Evolutionary conservation across 1,140 invertebrate genomes (phyloP).

Genomic region (Pseudomyrmex gracilis): DNA sequence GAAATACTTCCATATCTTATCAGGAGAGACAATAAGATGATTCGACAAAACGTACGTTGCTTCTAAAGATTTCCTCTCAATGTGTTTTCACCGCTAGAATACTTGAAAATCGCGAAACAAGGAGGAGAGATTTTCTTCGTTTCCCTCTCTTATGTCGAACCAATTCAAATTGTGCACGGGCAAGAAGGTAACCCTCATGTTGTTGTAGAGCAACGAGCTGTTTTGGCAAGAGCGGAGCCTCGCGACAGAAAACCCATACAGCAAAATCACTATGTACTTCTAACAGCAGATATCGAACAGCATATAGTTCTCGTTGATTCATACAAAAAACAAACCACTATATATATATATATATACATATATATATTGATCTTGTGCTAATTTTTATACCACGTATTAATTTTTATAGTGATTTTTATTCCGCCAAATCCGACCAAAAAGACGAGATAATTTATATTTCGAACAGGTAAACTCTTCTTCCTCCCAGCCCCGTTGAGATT

Average conservation of each 20-base stretch:
- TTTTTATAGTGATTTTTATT: conserved; percentile 63
- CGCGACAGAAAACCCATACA: conserved; percentile 27
- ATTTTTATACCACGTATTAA: conserved; percentile 62
- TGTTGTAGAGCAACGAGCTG: conserved; percentile 2
- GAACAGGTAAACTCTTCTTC: conserved; percentile 13
- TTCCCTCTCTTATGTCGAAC: conserved; percentile 20
- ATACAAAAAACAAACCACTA: conserved; percentile 1
- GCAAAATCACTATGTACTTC: conserved; percentile 62
- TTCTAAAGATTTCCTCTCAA: not conserved
- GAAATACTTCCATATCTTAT: not conserved
- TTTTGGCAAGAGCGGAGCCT: conserved; percentile 23
- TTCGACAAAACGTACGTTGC: not conserved
- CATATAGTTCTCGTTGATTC: conserved; percentile 32
- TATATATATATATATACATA: conserved; percentile 45
- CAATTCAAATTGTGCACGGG: conserved; percentile 22
- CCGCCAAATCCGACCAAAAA: conserved; percentile 11
- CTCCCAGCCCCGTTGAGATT: conserved; percentile 22
- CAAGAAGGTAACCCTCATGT: conserved; percentile 55
- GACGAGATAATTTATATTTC: conserved; percentile 12
- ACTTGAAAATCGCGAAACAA: conserved; percentile 11
- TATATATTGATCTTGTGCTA: conserved; percentile 56
- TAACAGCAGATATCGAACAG: conserved; percentile 34
- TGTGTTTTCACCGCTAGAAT: not conserved
- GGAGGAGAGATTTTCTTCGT: not conserved
- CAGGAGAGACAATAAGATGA: not conserved